Evolutionary conservation across 2,888 invertebrate genomes (phyloP), one percentile per base, ranked within the genome.

Genomic region (Tinea trinotella): DNA sequence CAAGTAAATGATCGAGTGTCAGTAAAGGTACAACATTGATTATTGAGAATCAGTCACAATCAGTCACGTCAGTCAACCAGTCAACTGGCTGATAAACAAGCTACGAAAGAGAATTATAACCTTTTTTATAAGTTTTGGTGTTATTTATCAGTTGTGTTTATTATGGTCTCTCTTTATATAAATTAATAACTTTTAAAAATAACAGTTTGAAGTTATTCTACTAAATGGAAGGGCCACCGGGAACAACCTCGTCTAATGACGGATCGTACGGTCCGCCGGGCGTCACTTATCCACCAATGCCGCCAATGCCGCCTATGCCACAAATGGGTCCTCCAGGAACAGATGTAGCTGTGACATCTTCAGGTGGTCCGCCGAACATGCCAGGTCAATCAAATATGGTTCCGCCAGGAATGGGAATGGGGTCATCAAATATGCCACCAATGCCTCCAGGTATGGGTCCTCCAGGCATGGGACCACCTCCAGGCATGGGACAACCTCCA

Each of bases 191-290:
- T 22, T 22, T 22, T 22, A 22, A n/a, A n/a, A n/a, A n/a, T n/a
- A n/a, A n/a, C n/a, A n/a, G n/a, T 22, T 7, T 22, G 22, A 22
- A 22, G 22, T 22, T 7, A 5, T 22, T 5, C 7, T 5, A 22
- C 3, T 7, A 40, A 44, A 83, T 83, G 83, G 83, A 84, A 18
- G 82, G 79, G 58, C 82, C 82, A 52, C 80, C 84, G 40, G 84
- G 83, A 19, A 76, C 76, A 3, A 76, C 74, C 56, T 64, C 70
- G 3, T 72, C 66, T 57, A 77, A 70, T 58, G 72, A 68, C 62
- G 76, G 72, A 53, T 58, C 72, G 17, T 46, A 4, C 13, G 57
- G 57, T 49, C 49, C 54, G 2, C 56, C 56, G 24, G 44, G 40
- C 5, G 40, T 55, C 35, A 6, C 18, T 46, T 52, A 35, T 50